Evolutionary conservation across 2,797 vertebrate genomes (phyloP).

Genomic region (Poeciliopsis gracilis): DNA sequence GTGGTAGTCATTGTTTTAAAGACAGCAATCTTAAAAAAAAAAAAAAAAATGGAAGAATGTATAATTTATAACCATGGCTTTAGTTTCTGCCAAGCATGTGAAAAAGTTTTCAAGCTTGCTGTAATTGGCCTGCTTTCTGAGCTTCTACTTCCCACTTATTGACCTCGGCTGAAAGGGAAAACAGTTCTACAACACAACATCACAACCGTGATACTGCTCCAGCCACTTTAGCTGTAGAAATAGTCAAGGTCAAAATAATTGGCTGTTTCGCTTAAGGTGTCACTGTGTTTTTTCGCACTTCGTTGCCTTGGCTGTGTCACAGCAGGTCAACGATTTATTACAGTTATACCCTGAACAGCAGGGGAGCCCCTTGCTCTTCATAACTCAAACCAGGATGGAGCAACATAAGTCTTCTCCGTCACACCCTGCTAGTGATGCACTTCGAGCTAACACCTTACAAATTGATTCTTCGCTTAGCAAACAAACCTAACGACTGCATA

Average conservation of each 20-base stretch:
- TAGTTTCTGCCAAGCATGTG: conserved; percentile 45
- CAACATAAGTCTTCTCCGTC: conserved; percentile 53
- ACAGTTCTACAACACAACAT: conserved; percentile 36
- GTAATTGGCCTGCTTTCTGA: conserved; percentile 62
- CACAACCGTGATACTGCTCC: conserved; percentile 27
- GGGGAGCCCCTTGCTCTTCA: conserved; percentile 44
- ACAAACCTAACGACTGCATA: conserved; percentile 50
- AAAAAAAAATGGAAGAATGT: conserved; percentile 33
- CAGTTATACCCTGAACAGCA: conserved; percentile 20
- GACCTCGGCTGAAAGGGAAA: conserved; percentile 19
- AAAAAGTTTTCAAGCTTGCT: conserved; percentile 43
- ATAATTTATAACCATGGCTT: conserved; percentile 57
- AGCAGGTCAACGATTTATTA: conserved; percentile 64
- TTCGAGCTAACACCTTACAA: conserved; percentile 56
- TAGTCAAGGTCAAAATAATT: conserved; percentile 67
- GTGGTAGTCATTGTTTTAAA: conserved; percentile 27
- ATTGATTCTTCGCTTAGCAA: conserved; percentile 58
- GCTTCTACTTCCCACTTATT: conserved; percentile 35
- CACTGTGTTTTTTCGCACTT: conserved; percentile 37
- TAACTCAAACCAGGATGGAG: conserved; percentile 54
- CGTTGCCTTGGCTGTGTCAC: conserved; percentile 27
- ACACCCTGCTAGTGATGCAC: conserved; percentile 52
- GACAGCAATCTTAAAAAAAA: conserved; percentile 17
- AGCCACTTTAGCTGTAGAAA: conserved; percentile 26
- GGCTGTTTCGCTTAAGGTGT: conserved; percentile 44